phyloP scores from a whole-genome alignment of 2,797 vertebrate species.

The Melanotaenia parkinsoni region DNA sequence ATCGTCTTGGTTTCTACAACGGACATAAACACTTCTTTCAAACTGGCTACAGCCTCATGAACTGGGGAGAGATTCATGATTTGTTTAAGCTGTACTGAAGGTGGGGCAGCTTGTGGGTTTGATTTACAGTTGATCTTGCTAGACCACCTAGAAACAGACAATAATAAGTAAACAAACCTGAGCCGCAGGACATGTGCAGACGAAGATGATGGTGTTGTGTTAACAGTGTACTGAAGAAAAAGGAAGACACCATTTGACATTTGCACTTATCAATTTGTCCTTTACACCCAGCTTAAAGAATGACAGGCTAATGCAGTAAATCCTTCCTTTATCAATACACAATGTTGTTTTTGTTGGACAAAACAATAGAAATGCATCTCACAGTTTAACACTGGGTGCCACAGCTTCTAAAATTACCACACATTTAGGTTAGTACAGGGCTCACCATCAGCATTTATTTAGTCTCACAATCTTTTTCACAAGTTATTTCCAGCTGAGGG shows the following conservation, averaged over 20 bases:
- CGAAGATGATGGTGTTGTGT: neutral
- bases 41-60: neutral
- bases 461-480: too few relatives aligned
- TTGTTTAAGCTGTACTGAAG: neutral
- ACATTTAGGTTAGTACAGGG: neutral
- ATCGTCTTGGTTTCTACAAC: neutral
- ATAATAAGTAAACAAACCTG: constrained; percentile 3
- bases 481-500: too few relatives aligned
- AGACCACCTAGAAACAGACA: neutral
- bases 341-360: neutral
- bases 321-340: neutral
- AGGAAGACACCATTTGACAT: constrained; percentile 12
- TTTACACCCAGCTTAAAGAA: neutral
- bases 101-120: neutral
- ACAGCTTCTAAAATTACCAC: neutral
- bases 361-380: neutral
- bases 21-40: neutral
- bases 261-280: constrained; percentile 1
- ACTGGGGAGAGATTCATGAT: neutral
- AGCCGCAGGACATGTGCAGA: neutral
- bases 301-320: neutral
- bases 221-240: neutral
- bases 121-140: neutral
- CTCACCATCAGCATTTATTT: neutral
- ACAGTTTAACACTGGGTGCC: neutral